Percentiles rank a stretch among this genome's conserved stretches.
phyloP scores from a whole-genome alignment of 2,888 invertebrate species.

The Xanthorhoe spadicearia region DNA sequence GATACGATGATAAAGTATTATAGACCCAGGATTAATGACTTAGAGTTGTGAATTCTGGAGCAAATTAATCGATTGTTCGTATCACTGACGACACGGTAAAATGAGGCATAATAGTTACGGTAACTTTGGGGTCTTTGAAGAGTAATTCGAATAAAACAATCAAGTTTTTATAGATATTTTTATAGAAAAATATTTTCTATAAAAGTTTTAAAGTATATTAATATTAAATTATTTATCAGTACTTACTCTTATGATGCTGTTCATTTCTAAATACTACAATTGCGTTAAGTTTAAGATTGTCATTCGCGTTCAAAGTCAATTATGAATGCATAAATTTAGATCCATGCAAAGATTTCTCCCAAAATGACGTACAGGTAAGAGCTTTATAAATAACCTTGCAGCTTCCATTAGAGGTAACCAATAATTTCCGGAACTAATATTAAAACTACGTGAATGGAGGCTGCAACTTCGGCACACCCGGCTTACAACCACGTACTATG shows the following conservation, averaged over 20 bases:
- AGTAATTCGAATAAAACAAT: neutral
- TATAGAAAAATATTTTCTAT: no score
- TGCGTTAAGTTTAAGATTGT: no score
- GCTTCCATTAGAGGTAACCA: slow-evolving; percentile 32
- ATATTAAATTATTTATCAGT: no score
- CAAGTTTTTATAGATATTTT: no score
- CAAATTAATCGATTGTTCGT: neutral
- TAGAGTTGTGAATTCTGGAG: slow-evolving; percentile 8
- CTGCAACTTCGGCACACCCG: slow-evolving; percentile 31
- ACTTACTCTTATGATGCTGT: no score
- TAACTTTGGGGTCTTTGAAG: neutral
- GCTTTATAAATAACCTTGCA: slow-evolving; percentile 24
- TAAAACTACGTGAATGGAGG: slow-evolving; percentile 35
- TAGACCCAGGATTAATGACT: slow-evolving; percentile 4
- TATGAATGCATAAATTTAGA: neutral
- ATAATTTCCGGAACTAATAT: slow-evolving; percentile 38
- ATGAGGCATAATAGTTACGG: neutral
- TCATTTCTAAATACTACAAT: no score
- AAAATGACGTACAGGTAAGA: slow-evolving; percentile 10
- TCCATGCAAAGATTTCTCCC: neutral
- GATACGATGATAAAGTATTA: slow-evolving; percentile 19
- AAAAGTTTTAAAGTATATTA: no score
- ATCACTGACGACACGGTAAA: neutral
- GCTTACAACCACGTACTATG: slow-evolving; percentile 22
- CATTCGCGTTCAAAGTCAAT: neutral